phyloP scores from a whole-genome alignment of 2,113 vertebrate species.

The Hirundichthys speculiger region DNA sequence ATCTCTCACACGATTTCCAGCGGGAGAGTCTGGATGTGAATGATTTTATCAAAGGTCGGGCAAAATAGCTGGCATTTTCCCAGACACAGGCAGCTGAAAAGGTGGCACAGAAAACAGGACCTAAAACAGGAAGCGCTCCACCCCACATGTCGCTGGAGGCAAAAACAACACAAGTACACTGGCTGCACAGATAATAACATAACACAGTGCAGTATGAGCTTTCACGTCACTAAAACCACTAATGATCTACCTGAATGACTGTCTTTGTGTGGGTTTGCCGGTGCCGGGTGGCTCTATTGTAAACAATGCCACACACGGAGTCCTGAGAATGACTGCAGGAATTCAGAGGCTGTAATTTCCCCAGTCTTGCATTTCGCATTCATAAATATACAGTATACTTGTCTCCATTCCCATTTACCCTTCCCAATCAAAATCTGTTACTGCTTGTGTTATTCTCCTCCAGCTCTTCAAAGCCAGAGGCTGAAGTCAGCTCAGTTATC shows the following conservation, averaged over 20 bases:
- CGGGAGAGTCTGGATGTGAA: conserved; percentile 8
- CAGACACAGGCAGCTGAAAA: conserved; percentile 23
- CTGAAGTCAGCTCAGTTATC: conserved; percentile 36
- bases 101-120: conserved; percentile 34
- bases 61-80: conserved; percentile 48
- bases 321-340: conserved; percentile 19
- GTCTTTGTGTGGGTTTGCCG: conserved; percentile 56
- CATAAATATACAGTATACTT: conserved; percentile 28
- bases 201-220: conserved; percentile 47
- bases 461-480: conserved; percentile 38
- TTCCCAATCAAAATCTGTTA: conserved; percentile 6
- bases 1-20: conserved; percentile 8
- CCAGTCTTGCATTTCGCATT: conserved; percentile 45
- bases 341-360: conserved; percentile 53
- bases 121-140: conserved; percentile 55
- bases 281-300: conserved; percentile 44
- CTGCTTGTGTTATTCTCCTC: conserved; percentile 5
- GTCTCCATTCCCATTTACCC: conserved; percentile 19
- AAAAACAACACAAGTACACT: conserved; percentile 24
- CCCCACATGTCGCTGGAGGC: conserved; percentile 43
- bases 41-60: conserved; percentile 47
- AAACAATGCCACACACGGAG: conserved; percentile 57
- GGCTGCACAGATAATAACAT: conserved; percentile 63
- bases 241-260: conserved; percentile 60
- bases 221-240: conserved; percentile 64